Conservation (phyloP, 2,113 vertebrate species). For the Mungos mungo region DNA sequence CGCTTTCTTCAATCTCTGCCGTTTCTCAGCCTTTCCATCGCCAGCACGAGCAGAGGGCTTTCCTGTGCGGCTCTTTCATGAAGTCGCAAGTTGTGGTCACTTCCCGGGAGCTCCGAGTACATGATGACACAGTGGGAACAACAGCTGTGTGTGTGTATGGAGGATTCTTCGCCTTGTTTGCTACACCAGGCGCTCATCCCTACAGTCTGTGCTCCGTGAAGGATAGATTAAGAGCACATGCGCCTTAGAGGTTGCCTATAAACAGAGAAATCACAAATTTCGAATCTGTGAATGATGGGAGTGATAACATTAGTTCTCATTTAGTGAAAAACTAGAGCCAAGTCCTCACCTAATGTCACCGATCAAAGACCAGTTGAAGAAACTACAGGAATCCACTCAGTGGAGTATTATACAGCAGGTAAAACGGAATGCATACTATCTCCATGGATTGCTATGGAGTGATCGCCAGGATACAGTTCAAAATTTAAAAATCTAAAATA, state of each 20-base stretch:
- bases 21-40: not conserved
- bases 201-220: not conserved
- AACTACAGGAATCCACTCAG: fast-evolving
- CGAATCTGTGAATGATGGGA: not conserved
- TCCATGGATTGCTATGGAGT: not conserved
- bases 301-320: not conserved
- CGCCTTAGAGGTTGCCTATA: not conserved
- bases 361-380: not conserved
- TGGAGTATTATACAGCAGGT: not conserved
- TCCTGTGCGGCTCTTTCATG: not conserved
- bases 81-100: not conserved
- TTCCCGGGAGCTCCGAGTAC: not conserved
- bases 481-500: not conserved
- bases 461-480: not conserved
- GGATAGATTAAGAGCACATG: fast-evolving
- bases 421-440: not conserved
- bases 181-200: too few species aligned
- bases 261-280: not conserved
- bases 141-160: fast-evolving
- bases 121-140: not conserved
- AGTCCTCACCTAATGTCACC: not conserved
- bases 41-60: fast-evolving
- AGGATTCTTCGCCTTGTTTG: not conserved
- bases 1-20: not conserved
- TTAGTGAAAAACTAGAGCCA: not conserved